Evolutionary conservation across 2,888 invertebrate species (phyloP), one percentile per base, ranked within the genome.

Genomic region (Apotomis betuletana): DNA sequence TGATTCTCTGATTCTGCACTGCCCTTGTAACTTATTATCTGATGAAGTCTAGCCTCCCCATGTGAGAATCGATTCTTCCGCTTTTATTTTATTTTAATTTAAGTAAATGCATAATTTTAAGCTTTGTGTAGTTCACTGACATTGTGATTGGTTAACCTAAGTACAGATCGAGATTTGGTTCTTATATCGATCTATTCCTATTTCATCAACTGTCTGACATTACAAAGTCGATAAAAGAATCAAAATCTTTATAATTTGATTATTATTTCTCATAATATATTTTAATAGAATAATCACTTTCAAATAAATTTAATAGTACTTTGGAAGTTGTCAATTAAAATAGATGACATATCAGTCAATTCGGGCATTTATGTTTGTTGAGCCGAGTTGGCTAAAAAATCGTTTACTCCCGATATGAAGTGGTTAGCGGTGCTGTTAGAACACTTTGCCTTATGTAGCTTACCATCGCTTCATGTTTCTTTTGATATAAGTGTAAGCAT

Each of bases 391-490:
- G 15, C 60, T 52, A 68, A 49, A 69, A 41, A 67, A 46, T 52
- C 13, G 76, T 78, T 77, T 74, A 74, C 77, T 80, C 83, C 85
- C 86, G 84, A 86, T 85, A 83, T 85, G 85, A 85, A 79, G 78
- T 77, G 75, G 27, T 80, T 80, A 75, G 77, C 82, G 83, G 85
- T 86, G 84, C 84, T 84, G 85, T 81, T 77, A 69, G 70, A 72
- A 69, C 68, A 58, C 73, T 73, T 67, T 76, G 76, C 76, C 77
- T 77, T 75, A 74, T 69, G 73, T 75, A 76, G 74, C 75, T 74
- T 75, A 76, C 77, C 9, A 3, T 64, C 10, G 67, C 68, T 71
- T 71, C 46, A 60, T 36, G 64, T 63, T 72, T 61, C 38, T 41
- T 68, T 72, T 46, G 9, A 54, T 70, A 63, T 63, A 67, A 58